Base-by-base conservation (phyloP, 2,888 invertebrate genomes). In the Euplagia quadripunctaria region DNA sequence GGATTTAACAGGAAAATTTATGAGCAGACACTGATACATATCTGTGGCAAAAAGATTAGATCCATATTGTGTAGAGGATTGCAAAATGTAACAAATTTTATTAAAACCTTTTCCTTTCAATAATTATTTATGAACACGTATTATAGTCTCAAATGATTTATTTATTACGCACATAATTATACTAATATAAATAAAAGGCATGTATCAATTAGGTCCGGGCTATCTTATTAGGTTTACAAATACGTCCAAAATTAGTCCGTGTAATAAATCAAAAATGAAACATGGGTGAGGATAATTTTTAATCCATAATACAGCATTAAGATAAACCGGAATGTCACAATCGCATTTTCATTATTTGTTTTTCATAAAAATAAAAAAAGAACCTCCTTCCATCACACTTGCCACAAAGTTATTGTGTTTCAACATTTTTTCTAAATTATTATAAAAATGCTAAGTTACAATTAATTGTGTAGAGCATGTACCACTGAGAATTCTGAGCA, bases 251-350 rank as follows among this genome's bases (percentile, higher is more conserved):
- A 67, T 16, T 41, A 46, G n/a, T 51, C 55, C 55, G 20, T 49
- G 74, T 72, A 84, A 84, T 72, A 84, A 84, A 84, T 83, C 75
- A 83, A 84, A 92, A 92, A 92, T 91, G 90, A 89, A 88, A 90
- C 84, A 87, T 94, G 94, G 91, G 94, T 96, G 95, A 95, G 96
- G 96, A 95, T 95, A 96, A 84, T 82, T 94, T 96, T 96, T 95
- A 96, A 95, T 96, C 95, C 95, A 95, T 95, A 95, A 95, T 94
- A 96, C 95, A 96, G 96, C 95, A 94, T 92, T 70, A 94, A 95
- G 96, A 96, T 94, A 95, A 96, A 95, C 96, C 96, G 96, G 96
- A 96, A 96, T 96, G 96, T 96, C 95, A 95, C 95, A 95, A 93
- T 93, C 91, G 92, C 91, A 93, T 92, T 91, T 91, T 92, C 90